Evolutionary conservation across 1,140 invertebrate species (phyloP).

Genomic region (Drosophila nannoptera): DNA sequence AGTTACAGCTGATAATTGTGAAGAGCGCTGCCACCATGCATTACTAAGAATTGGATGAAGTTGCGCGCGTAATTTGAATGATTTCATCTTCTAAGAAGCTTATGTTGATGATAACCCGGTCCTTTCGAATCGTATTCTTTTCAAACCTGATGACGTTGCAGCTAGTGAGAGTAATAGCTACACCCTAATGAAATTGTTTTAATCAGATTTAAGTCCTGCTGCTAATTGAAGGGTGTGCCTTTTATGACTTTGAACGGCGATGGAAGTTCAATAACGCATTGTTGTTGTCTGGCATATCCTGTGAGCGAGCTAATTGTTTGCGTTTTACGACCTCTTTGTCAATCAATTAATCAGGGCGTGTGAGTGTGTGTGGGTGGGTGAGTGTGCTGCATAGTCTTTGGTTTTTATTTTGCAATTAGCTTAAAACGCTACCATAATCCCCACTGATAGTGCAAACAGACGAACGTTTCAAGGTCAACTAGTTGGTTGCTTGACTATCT

Average conservation of each 20-base stretch:
- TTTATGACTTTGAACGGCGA: conserved; percentile 13
- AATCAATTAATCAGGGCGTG: conserved; percentile 45
- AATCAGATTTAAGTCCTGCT: conserved; percentile 15
- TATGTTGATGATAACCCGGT: neutral
- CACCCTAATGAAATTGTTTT: conserved; percentile 5
- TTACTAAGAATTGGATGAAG: neutral
- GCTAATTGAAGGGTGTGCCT: conserved; percentile 29
- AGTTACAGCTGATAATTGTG: no score
- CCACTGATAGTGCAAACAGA: neutral
- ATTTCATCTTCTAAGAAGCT: neutral
- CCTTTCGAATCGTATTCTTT: neutral
- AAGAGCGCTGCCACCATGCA: neutral
- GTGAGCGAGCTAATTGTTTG: conserved; percentile 30
- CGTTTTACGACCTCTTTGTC: conserved; percentile 23
- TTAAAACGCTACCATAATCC: conserved; percentile 13
- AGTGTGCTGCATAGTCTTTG: neutral
- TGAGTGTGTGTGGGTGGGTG: neutral
- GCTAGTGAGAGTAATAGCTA: conserved; percentile 7
- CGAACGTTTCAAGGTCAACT: conserved; percentile 18
- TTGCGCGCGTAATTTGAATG: conserved; percentile 6
- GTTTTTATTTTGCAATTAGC: conserved; percentile 18
- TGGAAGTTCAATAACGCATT: conserved; percentile 25
- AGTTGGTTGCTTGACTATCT: conserved; percentile 16
- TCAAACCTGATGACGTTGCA: neutral
- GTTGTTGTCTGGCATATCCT: conserved; percentile 25